Conservation (phyloP, 2,888 invertebrate species). For the Noctua janthina region DNA sequence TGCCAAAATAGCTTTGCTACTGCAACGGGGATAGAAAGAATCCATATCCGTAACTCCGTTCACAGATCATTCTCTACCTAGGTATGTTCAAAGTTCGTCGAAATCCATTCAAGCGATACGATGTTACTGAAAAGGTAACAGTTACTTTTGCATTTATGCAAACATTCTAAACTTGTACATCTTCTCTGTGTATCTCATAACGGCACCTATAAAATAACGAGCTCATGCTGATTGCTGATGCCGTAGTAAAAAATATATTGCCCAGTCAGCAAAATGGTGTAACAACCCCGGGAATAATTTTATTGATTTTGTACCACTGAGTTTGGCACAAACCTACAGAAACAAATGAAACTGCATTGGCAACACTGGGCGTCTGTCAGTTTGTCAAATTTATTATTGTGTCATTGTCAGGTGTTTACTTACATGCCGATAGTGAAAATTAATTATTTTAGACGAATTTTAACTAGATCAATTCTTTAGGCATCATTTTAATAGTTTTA, state of each 20-base stretch:
- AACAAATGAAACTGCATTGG: constrained; percentile 27
- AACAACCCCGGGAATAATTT: background rate
- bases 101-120: background rate
- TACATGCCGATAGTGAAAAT: constrained; percentile 66
- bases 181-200: background rate
- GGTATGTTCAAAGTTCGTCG: background rate
- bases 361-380: constrained; percentile 56
- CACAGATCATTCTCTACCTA: background rate
- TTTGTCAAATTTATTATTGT: constrained; percentile 69
- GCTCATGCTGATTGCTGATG: background rate
- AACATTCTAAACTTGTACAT: background rate
- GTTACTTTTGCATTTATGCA: background rate
- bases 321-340: constrained; percentile 36
- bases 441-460: constrained; percentile 80
- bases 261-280: constrained; percentile 23
- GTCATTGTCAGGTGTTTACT: constrained; percentile 85
- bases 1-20: background rate
- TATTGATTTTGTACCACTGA: constrained; percentile 32
- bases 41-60: background rate
- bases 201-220: background rate
- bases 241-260: constrained; percentile 8
- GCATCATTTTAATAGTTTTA: constrained; percentile 61
- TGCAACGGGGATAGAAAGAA: background rate
- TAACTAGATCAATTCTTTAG: constrained; percentile 58
- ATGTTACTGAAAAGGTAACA: background rate